Evolutionary conservation across 2,888 invertebrate species (phyloP).

Genomic region (Tetrapedia diversipes): DNA sequence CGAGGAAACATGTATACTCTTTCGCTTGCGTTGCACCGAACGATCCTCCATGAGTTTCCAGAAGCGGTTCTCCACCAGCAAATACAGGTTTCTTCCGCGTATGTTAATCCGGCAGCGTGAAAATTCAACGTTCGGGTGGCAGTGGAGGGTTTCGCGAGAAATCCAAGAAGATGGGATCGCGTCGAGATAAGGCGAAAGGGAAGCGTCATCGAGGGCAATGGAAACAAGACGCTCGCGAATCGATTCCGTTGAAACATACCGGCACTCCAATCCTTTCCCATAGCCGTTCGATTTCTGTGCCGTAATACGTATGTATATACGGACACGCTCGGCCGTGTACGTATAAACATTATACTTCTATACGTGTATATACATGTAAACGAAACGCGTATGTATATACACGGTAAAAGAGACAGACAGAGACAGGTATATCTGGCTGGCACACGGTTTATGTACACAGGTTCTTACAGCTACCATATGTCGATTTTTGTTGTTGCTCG

Average conservation of each 20-base stretch:
- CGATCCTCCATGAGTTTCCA: background rate
- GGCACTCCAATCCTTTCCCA: slow-evolving; percentile 50
- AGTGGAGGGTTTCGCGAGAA: too few relatives aligned
- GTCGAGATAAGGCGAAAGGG: background rate
- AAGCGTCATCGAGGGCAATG: slow-evolving; percentile 5
- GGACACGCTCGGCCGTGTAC: slow-evolving; percentile 13
- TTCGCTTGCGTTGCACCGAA: background rate
- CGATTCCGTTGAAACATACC: slow-evolving; percentile 15
- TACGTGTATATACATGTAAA: slow-evolving; percentile 5
- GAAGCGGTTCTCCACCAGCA: too few relatives aligned
- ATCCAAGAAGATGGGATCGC: background rate
- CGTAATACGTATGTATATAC: slow-evolving; percentile 35
- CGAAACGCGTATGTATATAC: slow-evolving; percentile 5
- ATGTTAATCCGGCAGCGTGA: slow-evolving; percentile 15
- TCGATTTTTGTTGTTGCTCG: slow-evolving; percentile 61
- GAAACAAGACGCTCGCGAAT: slow-evolving; percentile 6
- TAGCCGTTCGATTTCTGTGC: slow-evolving; percentile 33
- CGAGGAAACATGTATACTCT: background rate
- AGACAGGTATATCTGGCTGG: slow-evolving; percentile 56
- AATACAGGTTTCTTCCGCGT: background rate
- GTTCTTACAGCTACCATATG: slow-evolving; percentile 64
- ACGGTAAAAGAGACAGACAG: slow-evolving; percentile 14
- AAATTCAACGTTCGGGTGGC: background rate
- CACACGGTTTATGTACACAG: slow-evolving; percentile 69
- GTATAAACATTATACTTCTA: background rate